Conservation (phyloP, 1,140 invertebrate genomes). For the Listronotus oregonensis region DNA sequence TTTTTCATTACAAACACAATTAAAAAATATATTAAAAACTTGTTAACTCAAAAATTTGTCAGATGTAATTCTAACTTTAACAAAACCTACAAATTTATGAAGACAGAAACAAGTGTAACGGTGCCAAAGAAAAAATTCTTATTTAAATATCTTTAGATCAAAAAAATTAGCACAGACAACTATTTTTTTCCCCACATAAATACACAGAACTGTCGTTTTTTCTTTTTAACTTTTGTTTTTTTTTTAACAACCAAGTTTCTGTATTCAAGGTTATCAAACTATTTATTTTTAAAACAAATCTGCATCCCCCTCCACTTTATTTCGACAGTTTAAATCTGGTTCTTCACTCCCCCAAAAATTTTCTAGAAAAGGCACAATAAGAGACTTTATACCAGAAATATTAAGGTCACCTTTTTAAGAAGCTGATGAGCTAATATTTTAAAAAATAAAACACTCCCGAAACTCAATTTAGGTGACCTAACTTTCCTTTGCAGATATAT, state of each 20-base stretch:
- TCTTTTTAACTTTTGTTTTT: neutral
- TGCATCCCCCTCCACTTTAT: constrained; percentile 23
- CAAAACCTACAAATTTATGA: no score
- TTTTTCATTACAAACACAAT: no score
- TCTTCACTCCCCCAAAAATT: constrained; percentile 24
- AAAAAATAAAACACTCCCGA: neutral
- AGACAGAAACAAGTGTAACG: no score
- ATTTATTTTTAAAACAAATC: neutral
- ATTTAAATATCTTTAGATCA: no score
- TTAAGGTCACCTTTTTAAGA: neutral
- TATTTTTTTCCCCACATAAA: neutral
- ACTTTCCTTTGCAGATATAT: neutral
- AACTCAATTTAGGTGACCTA: neutral
- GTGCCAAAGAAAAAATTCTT: no score
- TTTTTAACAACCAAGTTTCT: no score
- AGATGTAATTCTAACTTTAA: no score
- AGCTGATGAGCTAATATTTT: neutral
- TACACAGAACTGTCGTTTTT: neutral
- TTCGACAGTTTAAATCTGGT: constrained; percentile 19
- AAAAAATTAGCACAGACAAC: no score
- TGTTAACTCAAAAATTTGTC: no score
- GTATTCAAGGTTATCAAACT: no score
- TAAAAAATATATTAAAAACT: no score
- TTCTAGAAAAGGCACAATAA: neutral
- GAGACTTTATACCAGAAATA: constrained; percentile 22